Conservation (phyloP, 2,113 vertebrate species). For the Ancistrus triradiatus region DNA sequence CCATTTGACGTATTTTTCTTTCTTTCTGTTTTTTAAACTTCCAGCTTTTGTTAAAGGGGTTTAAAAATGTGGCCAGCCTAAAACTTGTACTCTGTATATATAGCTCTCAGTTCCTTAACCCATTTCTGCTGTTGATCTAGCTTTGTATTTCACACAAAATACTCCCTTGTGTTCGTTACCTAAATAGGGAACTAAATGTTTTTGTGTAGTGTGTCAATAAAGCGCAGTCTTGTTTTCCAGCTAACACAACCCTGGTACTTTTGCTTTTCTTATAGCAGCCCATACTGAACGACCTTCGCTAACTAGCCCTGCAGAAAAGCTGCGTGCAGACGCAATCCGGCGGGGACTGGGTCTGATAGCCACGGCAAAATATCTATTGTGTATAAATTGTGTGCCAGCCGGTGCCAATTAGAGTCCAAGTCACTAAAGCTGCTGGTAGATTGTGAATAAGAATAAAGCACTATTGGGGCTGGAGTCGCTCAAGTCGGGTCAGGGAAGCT, state of each 20-base stretch:
- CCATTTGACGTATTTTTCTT: too few species aligned
- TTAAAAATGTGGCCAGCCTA: constrained; percentile 79
- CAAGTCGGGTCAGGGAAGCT: not conserved
- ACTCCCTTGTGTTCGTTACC: constrained; percentile 87
- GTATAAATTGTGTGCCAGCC: constrained; percentile 46
- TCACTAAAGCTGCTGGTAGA: not conserved
- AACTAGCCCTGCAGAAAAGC: constrained; percentile 24
- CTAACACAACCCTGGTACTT: constrained; percentile 87
- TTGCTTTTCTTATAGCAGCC: constrained; percentile 77
- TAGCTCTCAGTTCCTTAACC: constrained; percentile 60
- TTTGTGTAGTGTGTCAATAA: constrained; percentile 95
- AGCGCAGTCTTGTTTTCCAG: constrained; percentile 94
- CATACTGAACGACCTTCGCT: constrained; percentile 57
- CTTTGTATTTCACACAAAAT: constrained; percentile 81
- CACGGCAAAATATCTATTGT: constrained; percentile 9
- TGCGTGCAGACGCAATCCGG: constrained; percentile 36
- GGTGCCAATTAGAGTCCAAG: constrained; percentile 33
- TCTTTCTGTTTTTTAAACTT: too few species aligned
- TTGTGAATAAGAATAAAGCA: not conserved
- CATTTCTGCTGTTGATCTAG: constrained; percentile 69
- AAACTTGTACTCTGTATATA: constrained; percentile 85
- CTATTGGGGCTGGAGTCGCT: not conserved
- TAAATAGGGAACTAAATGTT: constrained; percentile 94
- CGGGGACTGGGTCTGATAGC: too few species aligned
- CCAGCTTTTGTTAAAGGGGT: constrained; percentile 28